Evolutionary conservation across 2,113 vertebrate species (phyloP), one percentile per base, ranked within the genome.

Genomic region (Anguilla japonica): DNA sequence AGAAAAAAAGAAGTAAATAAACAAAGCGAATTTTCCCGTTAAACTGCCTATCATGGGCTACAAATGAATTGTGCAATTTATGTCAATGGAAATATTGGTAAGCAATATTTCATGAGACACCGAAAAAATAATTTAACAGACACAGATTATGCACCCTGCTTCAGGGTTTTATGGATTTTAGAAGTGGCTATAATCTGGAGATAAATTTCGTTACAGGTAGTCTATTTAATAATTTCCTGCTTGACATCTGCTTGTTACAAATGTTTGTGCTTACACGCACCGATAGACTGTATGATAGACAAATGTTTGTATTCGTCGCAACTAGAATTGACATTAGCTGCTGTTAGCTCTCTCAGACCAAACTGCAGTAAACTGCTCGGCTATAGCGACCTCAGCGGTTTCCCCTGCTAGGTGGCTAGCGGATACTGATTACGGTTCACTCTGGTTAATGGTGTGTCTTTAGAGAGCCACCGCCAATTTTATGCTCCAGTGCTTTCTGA

Each of bases 381-480:
- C 34, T 75, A 34, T 80, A 13, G 34, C 41, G 57, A 57, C 63
- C 79, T 56, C 79, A 67, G 60, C 63, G 63, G 22, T 75, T 34
- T 60, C 41, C 79, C 43, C 53, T 46, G 79, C 79, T 41, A 29
- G 87, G 86, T 84, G 43, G 84, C 79, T 87, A 87, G 86, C 87
- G 53, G 40, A 86, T 39, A 41, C 41, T 88, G 83, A 88, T 85
- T 85, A 88, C 80, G 83, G 81, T 84, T 85, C 87, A 63, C 83
- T 46, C 86, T 88, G 87, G 88, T 91, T 91, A 93, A 91, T 90
- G 88, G 89, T 80, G 22, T 57, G 88, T 91, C 87, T 29, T 90
- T 2, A 92, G 89, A 60, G 90, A 88, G 87, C 90, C 46, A n/a
- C 86, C 89, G 89, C 89, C 86, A 90, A 93, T 93, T 93, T 93